These are phyloP conservation scores for Liodrosophila aerea DNA, from an alignment of 2,888 invertebrate species.

Conservation along the genomic window DNA sequence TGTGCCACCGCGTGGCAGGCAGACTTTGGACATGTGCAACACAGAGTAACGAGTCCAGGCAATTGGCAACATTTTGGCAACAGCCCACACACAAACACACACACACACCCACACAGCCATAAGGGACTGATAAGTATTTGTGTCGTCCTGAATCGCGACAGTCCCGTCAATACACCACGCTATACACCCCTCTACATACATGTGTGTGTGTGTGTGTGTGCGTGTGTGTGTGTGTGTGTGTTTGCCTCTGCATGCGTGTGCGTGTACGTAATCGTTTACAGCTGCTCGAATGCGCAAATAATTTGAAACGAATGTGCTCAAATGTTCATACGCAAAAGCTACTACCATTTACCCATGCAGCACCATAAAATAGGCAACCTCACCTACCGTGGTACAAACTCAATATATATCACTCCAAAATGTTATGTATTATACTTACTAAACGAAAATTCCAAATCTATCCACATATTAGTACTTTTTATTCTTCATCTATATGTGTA, in stretches of 20 bases:
- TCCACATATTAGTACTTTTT: too few relatives aligned
- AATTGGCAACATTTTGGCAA: conserved; percentile 72
- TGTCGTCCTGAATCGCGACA: conserved; percentile 52
- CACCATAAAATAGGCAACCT: conserved; percentile 45
- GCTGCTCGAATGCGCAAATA: conserved; percentile 80
- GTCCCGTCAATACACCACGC: conserved; percentile 23
- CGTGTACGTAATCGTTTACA: conserved; percentile 79
- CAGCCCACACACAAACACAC: conserved; percentile 29
- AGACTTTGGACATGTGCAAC: conserved; percentile 64
- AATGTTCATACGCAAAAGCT: conserved; percentile 64
- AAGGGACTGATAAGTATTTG: conserved; percentile 65
- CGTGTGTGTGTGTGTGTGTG: conserved; percentile 11
- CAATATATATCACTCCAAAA: neutral
- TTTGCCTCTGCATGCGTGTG: conserved; percentile 15
- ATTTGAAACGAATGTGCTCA: conserved; percentile 70
- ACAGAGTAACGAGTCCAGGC: conserved; percentile 54
- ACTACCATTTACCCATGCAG: conserved; percentile 53
- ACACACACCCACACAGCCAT: conserved; percentile 17
- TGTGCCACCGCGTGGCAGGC: conserved; percentile 51
- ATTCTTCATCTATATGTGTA: too few relatives aligned
- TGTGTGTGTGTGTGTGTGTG: conserved; percentile 6
- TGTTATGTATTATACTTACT: too few relatives aligned
- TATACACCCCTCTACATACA: neutral
- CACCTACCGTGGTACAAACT: conserved; percentile 19
- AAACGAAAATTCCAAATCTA: too few relatives aligned